phyloP scores from a whole-genome alignment of 2,113 vertebrate genomes.

The Carassius auratus region DNA sequence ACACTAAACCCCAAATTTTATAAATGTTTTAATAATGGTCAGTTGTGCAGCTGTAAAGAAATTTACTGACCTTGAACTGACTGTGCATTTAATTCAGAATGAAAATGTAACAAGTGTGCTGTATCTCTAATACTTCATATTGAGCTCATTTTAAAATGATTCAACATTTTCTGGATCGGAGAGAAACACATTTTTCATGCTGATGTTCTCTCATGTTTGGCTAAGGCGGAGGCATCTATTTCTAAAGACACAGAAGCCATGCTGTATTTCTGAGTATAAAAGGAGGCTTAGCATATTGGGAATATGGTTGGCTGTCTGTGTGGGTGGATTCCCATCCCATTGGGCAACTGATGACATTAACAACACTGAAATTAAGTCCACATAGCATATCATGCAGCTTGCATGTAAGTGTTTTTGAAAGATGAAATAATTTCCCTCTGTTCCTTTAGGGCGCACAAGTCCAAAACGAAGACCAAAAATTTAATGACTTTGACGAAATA shows the following conservation, averaged over 20 bases:
- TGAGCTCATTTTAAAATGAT: not conserved
- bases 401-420: not conserved
- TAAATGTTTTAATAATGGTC: not conserved
- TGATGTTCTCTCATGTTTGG: conserved; percentile 28
- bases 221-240: conserved; percentile 24
- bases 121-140: not conserved
- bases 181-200: conserved; percentile 21
- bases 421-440: not conserved
- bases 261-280: conserved; percentile 18
- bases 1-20: not conserved
- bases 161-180: not conserved
- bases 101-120: not conserved
- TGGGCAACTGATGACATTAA: conserved; percentile 29
- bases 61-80: conserved; percentile 3
- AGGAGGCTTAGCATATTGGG: conserved; percentile 32
- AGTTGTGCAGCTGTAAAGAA: not conserved
- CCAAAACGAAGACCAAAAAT: not conserved
- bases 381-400: conserved; percentile 12
- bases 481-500: not conserved
- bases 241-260: conserved; percentile 27
- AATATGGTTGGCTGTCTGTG: conserved; percentile 24
- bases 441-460: not conserved
- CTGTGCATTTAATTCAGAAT: not conserved
- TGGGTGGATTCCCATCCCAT: conserved; percentile 31
- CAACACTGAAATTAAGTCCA: conserved; percentile 10